Percentiles rank a stretch among this genome's conserved stretches.
Conservation (phyloP, 1,140 invertebrate species). For the Drosophila azteca region DNA sequence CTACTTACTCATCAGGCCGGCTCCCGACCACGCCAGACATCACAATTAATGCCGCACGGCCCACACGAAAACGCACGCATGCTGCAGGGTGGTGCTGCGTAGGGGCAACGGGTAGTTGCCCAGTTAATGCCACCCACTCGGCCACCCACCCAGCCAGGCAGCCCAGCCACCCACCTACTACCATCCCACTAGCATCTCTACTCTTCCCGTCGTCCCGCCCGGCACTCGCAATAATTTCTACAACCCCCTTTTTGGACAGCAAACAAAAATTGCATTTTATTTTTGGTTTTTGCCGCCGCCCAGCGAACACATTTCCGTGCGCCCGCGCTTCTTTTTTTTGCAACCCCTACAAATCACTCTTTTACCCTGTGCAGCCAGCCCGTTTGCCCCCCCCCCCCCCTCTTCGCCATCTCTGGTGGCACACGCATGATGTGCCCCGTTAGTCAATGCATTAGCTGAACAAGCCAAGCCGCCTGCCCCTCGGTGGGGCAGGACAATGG, state of each 20-base stretch:
- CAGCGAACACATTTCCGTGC: conserved; percentile 24
- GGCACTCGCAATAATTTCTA: conserved; percentile 67
- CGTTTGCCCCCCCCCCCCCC: neutral
- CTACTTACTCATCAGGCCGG: conserved; percentile 75
- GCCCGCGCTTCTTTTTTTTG: conserved; percentile 28
- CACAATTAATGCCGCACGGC: conserved; percentile 73
- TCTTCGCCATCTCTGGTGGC: conserved; percentile 7
- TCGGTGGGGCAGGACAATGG: neutral
- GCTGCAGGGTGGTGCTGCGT: conserved; percentile 2
- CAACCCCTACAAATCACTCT: conserved; percentile 47
- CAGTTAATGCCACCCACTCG: conserved; percentile 74
- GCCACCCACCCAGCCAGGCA: neutral
- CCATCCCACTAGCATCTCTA: neutral
- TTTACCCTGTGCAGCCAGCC: conserved; percentile 10
- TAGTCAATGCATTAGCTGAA: conserved; percentile 73
- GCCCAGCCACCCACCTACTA: no score
- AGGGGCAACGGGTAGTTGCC: conserved; percentile 20
- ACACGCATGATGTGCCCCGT: conserved; percentile 59
- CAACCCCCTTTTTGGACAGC: conserved; percentile 48
- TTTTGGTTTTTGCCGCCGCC: conserved; percentile 67
- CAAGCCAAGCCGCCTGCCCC: neutral
- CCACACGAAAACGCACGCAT: conserved; percentile 45
- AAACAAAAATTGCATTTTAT: conserved; percentile 82
- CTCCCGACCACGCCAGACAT: conserved; percentile 65
- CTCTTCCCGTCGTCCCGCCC: neutral